phyloP scores from a whole-genome alignment of 2,888 invertebrate species.

The Pristionchus fissidentatus region DNA sequence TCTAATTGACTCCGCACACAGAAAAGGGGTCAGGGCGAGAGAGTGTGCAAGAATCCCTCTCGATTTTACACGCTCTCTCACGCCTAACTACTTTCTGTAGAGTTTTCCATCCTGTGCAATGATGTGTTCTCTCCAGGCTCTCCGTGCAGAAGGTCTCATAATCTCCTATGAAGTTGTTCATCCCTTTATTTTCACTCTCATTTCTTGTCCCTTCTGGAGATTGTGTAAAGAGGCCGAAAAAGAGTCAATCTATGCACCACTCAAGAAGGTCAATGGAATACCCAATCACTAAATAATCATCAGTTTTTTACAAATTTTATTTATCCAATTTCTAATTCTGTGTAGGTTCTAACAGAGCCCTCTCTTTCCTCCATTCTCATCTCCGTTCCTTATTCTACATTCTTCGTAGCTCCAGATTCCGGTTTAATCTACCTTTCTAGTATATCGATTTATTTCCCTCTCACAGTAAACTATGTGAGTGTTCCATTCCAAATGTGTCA shows the following conservation, averaged over 20 bases:
- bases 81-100: background rate
- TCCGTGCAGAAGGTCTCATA: constrained; percentile 59
- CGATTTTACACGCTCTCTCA: background rate
- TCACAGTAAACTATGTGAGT: constrained; percentile 57
- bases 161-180: constrained; percentile 55
- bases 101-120: no score
- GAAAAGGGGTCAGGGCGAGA: no score
- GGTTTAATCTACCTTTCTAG: background rate
- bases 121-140: constrained; percentile 53
- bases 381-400: background rate
- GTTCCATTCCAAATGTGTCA: constrained; percentile 63
- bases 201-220: constrained; percentile 62
- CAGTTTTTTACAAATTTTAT: background rate
- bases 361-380: background rate
- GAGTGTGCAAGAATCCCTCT: no score
- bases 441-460: constrained; percentile 42
- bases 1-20: no score
- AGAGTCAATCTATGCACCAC: constrained; percentile 58
- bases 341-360: constrained; percentile 1
- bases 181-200: constrained; percentile 58
- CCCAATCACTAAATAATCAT: background rate
- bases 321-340: background rate
- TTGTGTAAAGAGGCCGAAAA: constrained; percentile 61
- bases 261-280: constrained; percentile 62
- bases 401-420: constrained; percentile 43